These are phyloP conservation scores for Lerista edwardsae DNA, from an alignment of 2,797 vertebrate genomes.

Conservation along the genomic window DNA sequence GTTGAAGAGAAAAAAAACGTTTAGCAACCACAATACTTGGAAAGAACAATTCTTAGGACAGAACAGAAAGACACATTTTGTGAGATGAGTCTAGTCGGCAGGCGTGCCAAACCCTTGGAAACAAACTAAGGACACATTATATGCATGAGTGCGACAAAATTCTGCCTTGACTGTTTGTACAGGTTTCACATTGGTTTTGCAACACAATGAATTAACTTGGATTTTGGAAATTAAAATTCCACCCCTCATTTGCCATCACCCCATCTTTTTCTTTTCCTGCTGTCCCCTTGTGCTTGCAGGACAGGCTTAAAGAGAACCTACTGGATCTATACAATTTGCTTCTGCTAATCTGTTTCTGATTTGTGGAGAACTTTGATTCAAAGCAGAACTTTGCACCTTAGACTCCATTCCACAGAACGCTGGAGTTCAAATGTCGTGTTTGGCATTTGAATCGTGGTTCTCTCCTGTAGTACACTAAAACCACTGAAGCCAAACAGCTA, in stretches of 20 bases:
- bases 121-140: background rate
- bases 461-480: slow-evolving; percentile 3
- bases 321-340: background rate
- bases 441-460: background rate
- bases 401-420: background rate
- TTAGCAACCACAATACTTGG: slow-evolving; percentile 36
- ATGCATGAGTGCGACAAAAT: slow-evolving; percentile 21
- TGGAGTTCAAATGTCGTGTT: slow-evolving; percentile 17
- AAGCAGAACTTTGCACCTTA: background rate
- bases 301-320: background rate
- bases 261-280: background rate
- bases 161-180: background rate
- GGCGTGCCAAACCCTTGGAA: background rate
- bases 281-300: background rate
- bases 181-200: background rate
- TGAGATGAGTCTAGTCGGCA: background rate
- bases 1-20: slow-evolving; percentile 18
- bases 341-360: background rate
- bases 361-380: background rate
- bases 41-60: no score
- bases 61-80: slow-evolving; percentile 9
- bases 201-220: background rate
- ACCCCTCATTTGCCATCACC: background rate
- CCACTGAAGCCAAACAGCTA: background rate
- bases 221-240: background rate